These are phyloP conservation scores for Plemyria rubiginata DNA, from an alignment of 2,888 invertebrate species.

Conservation along the genomic window DNA sequence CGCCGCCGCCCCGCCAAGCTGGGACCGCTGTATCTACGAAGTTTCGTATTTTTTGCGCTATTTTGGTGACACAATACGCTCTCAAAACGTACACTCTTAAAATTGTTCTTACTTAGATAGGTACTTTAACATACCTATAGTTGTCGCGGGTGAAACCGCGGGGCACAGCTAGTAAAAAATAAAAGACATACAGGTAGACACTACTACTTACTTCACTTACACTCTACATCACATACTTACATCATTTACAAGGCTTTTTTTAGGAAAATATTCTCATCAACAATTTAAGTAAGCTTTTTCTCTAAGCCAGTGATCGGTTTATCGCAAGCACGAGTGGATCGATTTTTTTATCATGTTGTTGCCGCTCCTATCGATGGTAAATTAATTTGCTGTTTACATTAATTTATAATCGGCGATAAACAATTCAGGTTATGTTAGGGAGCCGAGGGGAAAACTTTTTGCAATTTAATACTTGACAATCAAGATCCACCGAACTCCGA, in stretches of 20 bases:
- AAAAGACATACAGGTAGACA: too few relatives aligned
- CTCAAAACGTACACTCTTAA: too few relatives aligned
- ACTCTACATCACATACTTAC: too few relatives aligned
- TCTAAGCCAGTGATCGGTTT: neutral
- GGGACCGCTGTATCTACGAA: too few relatives aligned
- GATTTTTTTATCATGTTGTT: conserved; percentile 37
- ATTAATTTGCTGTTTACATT: conserved; percentile 25
- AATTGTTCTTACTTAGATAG: too few relatives aligned
- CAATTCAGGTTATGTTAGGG: conserved; percentile 3
- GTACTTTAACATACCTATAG: too few relatives aligned
- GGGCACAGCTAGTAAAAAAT: too few relatives aligned
- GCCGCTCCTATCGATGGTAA: conserved; percentile 28
- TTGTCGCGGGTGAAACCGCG: too few relatives aligned
- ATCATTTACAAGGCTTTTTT: neutral
- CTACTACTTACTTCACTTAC: too few relatives aligned
- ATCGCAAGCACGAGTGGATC: conserved; percentile 20
- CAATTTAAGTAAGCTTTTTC: neutral
- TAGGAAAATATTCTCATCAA: neutral
- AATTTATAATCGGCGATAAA: conserved; percentile 29
- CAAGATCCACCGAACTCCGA: neutral
- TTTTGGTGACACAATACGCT: too few relatives aligned
- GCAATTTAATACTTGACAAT: conserved; percentile 1
- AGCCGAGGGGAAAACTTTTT: neutral
- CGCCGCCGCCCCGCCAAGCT: too few relatives aligned
- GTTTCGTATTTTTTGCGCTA: too few relatives aligned